Evolutionary conservation across 2,113 vertebrate genomes (phyloP), one percentile per base, ranked within the genome.

Genomic region (Callithrix jacchus): DNA sequence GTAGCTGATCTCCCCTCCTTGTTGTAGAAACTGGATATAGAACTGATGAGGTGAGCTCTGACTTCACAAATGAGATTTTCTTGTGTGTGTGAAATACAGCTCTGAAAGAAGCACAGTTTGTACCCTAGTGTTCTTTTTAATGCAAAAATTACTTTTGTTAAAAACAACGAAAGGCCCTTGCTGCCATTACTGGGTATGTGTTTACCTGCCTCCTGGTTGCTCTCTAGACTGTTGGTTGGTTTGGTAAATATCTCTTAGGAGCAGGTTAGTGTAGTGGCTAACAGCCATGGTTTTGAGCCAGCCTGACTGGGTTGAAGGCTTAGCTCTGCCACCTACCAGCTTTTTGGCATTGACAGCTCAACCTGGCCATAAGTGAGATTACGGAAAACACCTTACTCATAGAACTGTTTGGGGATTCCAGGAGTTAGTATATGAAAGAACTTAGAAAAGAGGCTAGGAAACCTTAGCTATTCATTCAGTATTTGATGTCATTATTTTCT

Each of bases 211-310:
- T 80, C 87, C 85, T 96, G 88, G 40, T 47, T 35, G 27, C 49
- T 87, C 49, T 88, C 49, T 71, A 40, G 84, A 66, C 66, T 92
- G 30, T 27, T 86, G 52, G 56, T 42, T 87, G 76, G 47, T 85
- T 89, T 81, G 82, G 37, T 14, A 49, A 68, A 89, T 58, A 17
- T 79, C 76, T 71, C 89, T 92, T 88, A 87, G 92, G 94, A 95
- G 58, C 91, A 94, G 64, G 87, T 87, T 71, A 87, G 37, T 16
- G 16, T 18, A 3, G 42, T 87, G 73, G 37, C 58, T 79, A 80
- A 70, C 7, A 87, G 76, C 70, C 47, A 70, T 9, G 25, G 68
- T 42, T 47, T 93, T n/a, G 3, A 73, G 74, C 96, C 88, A 56
- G 45, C 42, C 61, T 87, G 56, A 17, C 45, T 64, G 64, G 16